Percentiles rank a stretch among this genome's conserved stretches.
phyloP scores from a whole-genome alignment of 1,140 invertebrate species.

The Cotesia typhae region DNA sequence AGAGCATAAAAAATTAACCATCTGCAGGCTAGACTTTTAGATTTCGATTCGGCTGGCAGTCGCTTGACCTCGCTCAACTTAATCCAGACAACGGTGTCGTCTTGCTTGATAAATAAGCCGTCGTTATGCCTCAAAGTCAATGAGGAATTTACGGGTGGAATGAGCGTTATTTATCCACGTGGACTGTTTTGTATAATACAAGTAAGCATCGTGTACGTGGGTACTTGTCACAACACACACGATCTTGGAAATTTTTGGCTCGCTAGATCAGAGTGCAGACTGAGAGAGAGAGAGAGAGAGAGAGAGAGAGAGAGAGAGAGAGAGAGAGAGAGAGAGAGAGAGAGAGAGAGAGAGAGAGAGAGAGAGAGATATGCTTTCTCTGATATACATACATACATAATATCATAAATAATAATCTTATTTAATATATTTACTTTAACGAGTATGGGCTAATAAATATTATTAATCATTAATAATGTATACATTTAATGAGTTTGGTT shows the following conservation, averaged over 20 bases:
- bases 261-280: not conserved
- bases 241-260: slow-evolving; percentile 1
- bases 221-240: slow-evolving; percentile 26
- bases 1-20: slow-evolving; percentile 26
- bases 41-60: slow-evolving; percentile 26
- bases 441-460: not conserved
- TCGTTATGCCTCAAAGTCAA: slow-evolving; percentile 31
- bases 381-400: not conserved
- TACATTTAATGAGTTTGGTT: not conserved
- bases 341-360: not conserved
- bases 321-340: not conserved
- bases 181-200: slow-evolving; percentile 26
- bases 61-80: slow-evolving; percentile 39
- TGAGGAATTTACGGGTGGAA: slow-evolving; percentile 25
- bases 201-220: not conserved
- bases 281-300: not conserved
- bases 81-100: slow-evolving; percentile 23
- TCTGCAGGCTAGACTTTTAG: slow-evolving; percentile 16
- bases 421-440: not conserved
- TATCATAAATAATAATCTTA: slow-evolving; percentile 1
- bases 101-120: slow-evolving; percentile 22
- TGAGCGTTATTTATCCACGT: slow-evolving; percentile 21
- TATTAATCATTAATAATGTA: not conserved
- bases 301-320: not conserved
- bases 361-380: no score